phyloP scores from a whole-genome alignment of 2,113 vertebrate species.

The Scophthalmus maximus region DNA sequence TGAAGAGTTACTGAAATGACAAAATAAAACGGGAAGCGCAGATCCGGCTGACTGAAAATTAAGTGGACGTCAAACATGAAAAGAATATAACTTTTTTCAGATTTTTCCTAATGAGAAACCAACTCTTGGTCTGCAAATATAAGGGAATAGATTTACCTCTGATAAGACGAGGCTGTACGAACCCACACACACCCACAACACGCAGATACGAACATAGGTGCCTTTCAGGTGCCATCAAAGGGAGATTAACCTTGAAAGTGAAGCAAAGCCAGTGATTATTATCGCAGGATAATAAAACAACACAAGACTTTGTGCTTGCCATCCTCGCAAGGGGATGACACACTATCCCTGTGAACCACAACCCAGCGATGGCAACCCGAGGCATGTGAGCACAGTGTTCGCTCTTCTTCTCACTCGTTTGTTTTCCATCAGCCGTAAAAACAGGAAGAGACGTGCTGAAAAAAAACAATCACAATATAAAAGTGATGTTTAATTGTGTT shows the following conservation, averaged over 20 bases:
- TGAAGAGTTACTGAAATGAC: background rate
- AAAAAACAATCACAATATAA: no score
- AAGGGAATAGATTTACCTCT: background rate
- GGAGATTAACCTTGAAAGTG: slow-evolving; percentile 27
- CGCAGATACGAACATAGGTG: background rate
- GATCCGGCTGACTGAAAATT: no score
- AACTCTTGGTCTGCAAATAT: background rate
- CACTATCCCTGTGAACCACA: slow-evolving; percentile 36
- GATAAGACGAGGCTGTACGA: background rate
- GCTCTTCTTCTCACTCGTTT: background rate
- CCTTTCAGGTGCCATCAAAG: slow-evolving; percentile 19
- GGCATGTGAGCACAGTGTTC: background rate
- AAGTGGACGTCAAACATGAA: no score
- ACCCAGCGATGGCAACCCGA: slow-evolving; percentile 25
- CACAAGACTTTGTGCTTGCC: background rate
- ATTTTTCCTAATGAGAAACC: background rate
- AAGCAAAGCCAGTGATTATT: slow-evolving; percentile 11
- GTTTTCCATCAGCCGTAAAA: background rate
- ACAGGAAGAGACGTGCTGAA: no score
- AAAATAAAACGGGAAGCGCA: background rate
- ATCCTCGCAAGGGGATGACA: slow-evolving; percentile 5
- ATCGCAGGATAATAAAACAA: slow-evolving; percentile 33
- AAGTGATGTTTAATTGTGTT: no score
- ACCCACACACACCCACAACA: background rate
- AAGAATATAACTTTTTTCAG: no score